Evolutionary conservation across 2,888 invertebrate genomes (phyloP), one percentile per base, ranked within the genome.

Genomic region (Phortica okadai): DNA sequence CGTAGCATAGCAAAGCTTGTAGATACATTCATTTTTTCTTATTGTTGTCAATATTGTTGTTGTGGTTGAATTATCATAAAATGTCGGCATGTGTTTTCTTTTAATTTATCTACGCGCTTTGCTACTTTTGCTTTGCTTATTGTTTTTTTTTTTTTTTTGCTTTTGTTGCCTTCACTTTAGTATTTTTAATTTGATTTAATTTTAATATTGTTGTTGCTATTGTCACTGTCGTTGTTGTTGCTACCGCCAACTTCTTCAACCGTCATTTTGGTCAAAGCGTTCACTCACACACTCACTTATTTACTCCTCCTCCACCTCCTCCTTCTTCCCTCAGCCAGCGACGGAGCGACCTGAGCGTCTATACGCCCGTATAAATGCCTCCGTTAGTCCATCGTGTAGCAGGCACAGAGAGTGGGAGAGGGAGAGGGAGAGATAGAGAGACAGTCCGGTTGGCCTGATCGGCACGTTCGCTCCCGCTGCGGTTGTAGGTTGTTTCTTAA

Each of bases 401-500:
- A 56, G 14, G 11, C 11, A n/a, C 33, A 33, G 33, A 1, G 33
- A 33, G 3, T 4, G 33, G 4, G 33, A 33, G 33, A 33, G 33
- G 3, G 33, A 33, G 33, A 33, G 3, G 2, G 33, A 33, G 33
- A 33, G 4, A 4, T 2, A 33, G 33, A 33, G 3, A 33, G 33
- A 33, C 2, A 7, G 25, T 7, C 25, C 62, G 16, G 21, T 62
- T 62, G 64, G 33, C 33, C 33, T 33, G 33, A 33, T 33, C 33
- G 33, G 33, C 33, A 33, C 33, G 33, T 33, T 33, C 33, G 33
- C 33, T 33, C 64, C 42, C 21, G 10, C 33, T 80, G 83, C 41
- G 80, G 69, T 84, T 84, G 85, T 86, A 79, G 87, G 81, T 81
- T 87, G 82, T 83, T 87, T 82, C 87, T 88, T 89, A 86, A 86